Base-by-base conservation (phyloP, 64 coral and sea anemone species). In the Hydrozoanthus tunicans region DNA sequence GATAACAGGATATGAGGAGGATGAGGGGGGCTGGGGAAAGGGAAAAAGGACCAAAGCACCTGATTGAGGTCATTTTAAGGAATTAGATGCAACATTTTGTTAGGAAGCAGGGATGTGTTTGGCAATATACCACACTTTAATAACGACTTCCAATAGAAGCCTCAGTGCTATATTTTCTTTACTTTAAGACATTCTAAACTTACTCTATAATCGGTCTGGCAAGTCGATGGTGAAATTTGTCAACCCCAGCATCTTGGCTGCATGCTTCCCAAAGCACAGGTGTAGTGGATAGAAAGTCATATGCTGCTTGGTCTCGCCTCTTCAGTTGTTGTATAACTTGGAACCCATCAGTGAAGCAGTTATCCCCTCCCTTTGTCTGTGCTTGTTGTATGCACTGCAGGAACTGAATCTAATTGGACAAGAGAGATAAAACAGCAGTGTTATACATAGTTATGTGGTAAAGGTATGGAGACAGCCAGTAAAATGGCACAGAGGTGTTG, bases 141-240 rank as follows among this genome's bases (percentile, higher is more conserved):
- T 20, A 20, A 20, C 20, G 20, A 20, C 20, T 20, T 20, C 20
- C 20, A 20, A 20, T 20, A 20, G 20, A 20, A 43, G 32, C 32
- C 32, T 43, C 32, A 43, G 32, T 43, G 32, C 32, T 43, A 43
- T 43, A 2, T 43, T 43, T 43, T 0, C 32, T 20, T 20, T 20
- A 20, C 20, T 20, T 20, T 20, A 43, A 43, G 0, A 43, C 32
- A 43, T 43, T 43, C 54, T 70, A 12, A 64, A 91, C 95, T 90
- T 57, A 97, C 95, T 97, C 95, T 82, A 97, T 91, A 55, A 97
- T 78, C 79, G 95, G 95, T 60, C 95, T 77, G 64, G 92, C 89
- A 70, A 91, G 90, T 10, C 70, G 63, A 67, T 91, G 81, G 20
- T 79, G 88, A 61, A 94, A 97, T 69, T 94, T 93, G 3, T 85